phyloP scores from a whole-genome alignment of 2,888 invertebrate genomes.

The Epistrophella euchroma region DNA sequence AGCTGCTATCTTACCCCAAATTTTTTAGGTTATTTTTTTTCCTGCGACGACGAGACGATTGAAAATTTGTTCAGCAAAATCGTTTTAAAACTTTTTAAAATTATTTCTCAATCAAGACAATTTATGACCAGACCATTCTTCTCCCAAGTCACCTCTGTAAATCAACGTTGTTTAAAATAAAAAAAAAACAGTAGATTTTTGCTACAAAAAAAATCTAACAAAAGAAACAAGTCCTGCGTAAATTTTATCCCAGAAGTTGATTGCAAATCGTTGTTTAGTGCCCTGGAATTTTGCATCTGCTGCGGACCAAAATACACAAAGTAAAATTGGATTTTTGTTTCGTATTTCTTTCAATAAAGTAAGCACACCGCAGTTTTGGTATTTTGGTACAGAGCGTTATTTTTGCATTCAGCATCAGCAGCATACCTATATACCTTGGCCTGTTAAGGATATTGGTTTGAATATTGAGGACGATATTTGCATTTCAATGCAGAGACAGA shows the following conservation, averaged over 20 bases:
- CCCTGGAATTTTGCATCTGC: not conserved
- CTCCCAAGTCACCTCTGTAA: no score
- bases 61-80: no score
- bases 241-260: conserved; percentile 7
- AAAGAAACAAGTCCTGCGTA: not conserved
- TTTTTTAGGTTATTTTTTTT: no score
- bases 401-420: not conserved
- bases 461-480: conserved; percentile 30
- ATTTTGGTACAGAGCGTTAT: not conserved
- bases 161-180: no score
- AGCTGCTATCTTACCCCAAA: no score
- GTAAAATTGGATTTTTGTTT: conserved; percentile 1
- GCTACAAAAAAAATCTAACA: not conserved
- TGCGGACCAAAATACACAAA: not conserved
- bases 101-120: no score
- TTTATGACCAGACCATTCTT: no score
- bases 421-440: conserved; percentile 24
- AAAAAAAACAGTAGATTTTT: no score
- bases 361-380: not conserved
- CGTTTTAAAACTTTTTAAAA: no score
- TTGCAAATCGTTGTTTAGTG: conserved; percentile 11
- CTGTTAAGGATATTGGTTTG: conserved; percentile 2
- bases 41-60: no score
- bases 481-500: conserved; percentile 23
- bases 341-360: not conserved